These are phyloP conservation scores for Acleris cristana DNA, from an alignment of 2,888 invertebrate species.

Conservation along the genomic window DNA sequence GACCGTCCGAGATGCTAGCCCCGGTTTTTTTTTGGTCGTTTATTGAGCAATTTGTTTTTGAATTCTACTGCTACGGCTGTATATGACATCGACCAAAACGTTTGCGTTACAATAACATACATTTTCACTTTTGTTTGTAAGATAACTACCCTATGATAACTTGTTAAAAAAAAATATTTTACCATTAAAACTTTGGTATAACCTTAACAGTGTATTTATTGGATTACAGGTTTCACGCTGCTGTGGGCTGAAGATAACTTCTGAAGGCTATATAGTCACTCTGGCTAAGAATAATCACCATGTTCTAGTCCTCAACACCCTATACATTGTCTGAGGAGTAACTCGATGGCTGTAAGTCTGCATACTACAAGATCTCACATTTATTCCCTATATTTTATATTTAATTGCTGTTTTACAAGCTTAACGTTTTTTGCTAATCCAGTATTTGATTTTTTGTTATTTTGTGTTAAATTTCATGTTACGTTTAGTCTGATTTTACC, in stretches of 20 bases:
- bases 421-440: constrained; percentile 82
- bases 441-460: constrained; percentile 82
- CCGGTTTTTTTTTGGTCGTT: too few species aligned
- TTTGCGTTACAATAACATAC: too few species aligned
- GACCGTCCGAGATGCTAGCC: too few species aligned
- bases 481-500: constrained; percentile 72
- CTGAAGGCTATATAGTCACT: constrained; percentile 97
- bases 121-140: too few species aligned
- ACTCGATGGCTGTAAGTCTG: constrained; percentile 83
- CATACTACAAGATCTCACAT: constrained; percentile 84
- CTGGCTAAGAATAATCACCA: constrained; percentile 99
- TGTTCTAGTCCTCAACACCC: constrained; percentile 97
- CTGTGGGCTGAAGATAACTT: constrained; percentile 98
- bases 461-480: constrained; percentile 77
- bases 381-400: constrained; percentile 83
- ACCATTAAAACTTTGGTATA: too few species aligned
- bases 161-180: too few species aligned
- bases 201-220: neutral
- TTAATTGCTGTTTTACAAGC: constrained; percentile 82
- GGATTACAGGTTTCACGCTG: constrained; percentile 96
- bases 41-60: too few species aligned
- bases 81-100: too few species aligned
- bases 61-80: too few species aligned
- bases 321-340: constrained; percentile 93
- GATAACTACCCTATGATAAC: too few species aligned